phyloP scores from a whole-genome alignment of 1,140 invertebrate genomes.

The Heliconius hewitsoni region DNA sequence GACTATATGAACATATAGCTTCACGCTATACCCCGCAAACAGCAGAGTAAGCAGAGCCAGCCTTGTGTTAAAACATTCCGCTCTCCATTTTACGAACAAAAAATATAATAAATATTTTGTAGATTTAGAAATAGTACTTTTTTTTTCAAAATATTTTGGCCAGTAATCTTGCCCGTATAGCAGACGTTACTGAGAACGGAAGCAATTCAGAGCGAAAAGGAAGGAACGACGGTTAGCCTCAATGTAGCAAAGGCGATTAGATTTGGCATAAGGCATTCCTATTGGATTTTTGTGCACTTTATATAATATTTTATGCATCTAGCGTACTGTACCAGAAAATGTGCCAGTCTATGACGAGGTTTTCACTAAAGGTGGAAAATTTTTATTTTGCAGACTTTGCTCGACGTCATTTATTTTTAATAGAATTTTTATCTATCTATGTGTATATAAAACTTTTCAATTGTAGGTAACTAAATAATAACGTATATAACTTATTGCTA shows the following conservation, averaged over 20 bases:
- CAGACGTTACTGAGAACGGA: constrained; percentile 2
- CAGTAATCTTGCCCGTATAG: not conserved
- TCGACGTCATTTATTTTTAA: not conserved
- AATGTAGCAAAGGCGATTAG: constrained; percentile 12
- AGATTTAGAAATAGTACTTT: not conserved
- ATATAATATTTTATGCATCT: constrained; percentile 14
- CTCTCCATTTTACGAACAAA: not conserved
- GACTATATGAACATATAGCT: too few relatives aligned
- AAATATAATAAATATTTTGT: not conserved
- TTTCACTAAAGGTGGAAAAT: not conserved
- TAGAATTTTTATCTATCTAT: not conserved
- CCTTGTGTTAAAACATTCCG: too few relatives aligned
- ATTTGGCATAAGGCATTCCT: constrained; percentile 13
- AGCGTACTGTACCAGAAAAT: constrained; percentile 2
- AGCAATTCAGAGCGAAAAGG: constrained; percentile 3
- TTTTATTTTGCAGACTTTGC: not conserved
- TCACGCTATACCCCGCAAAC: too few relatives aligned
- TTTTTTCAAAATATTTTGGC: constrained; percentile 13
- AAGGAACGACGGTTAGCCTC: constrained; percentile 5
- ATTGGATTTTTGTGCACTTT: constrained; percentile 12
- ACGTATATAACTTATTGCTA: too few relatives aligned
- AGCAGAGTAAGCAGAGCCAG: too few relatives aligned
- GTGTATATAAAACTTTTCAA: not conserved
- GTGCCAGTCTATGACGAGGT: constrained; percentile 4
- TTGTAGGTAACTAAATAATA: too few relatives aligned